A percentile compares a stretch with the other conserved stretches of the same genome.
Conservation (phyloP, 2,113 vertebrate genomes). For the Isurus oxyrinchus region DNA sequence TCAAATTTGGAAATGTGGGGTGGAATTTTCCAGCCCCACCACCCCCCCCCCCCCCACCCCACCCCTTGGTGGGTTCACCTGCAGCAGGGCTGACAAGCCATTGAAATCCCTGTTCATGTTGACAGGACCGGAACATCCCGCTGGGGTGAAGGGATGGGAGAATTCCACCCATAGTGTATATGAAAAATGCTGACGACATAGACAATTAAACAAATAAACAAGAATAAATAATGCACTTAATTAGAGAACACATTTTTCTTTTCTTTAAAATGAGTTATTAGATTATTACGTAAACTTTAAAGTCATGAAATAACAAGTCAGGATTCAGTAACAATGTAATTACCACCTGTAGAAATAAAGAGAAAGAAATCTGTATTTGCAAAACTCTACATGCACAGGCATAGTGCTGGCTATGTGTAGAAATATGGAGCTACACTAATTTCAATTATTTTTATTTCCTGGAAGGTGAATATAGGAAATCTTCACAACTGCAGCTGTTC, state of each 20-base stretch:
- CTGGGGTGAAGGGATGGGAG: no score
- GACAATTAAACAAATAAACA: not conserved
- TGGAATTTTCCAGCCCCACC: no score
- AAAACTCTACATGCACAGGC: not conserved
- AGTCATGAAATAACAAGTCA: not conserved
- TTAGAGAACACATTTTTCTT: not conserved
- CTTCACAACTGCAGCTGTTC: constrained; percentile 61
- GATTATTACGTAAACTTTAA: not conserved
- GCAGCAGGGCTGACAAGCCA: no score
- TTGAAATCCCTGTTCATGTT: no score
- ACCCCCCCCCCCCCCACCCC: no score
- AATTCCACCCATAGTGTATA: not conserved
- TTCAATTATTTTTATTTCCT: constrained; percentile 37
- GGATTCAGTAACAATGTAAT: not conserved
- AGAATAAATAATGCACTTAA: not conserved
- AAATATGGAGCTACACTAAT: not conserved
- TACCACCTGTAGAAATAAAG: not conserved
- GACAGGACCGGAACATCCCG: no score
- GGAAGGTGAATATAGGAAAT: constrained; percentile 61
- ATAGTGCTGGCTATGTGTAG: not conserved
- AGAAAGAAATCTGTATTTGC: not conserved
- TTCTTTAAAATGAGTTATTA: not conserved
- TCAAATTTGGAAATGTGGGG: not conserved
- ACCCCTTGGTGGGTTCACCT: no score
- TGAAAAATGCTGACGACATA: not conserved